Evolutionary conservation across 2,797 vertebrate species (phyloP), one percentile per base, ranked within the genome.

Genomic region (Botia almorhae): DNA sequence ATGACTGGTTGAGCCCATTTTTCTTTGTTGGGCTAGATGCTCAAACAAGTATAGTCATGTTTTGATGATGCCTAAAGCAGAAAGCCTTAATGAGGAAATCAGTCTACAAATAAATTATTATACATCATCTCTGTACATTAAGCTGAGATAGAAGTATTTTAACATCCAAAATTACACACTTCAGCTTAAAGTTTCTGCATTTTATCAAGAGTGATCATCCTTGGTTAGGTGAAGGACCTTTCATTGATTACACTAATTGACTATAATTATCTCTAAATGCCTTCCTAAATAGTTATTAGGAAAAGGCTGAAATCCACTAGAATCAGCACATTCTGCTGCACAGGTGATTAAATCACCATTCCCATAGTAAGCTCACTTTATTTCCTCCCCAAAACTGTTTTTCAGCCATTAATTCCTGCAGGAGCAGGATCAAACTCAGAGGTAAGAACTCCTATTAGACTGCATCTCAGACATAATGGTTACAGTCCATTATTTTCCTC

Each of bases 161-260:
- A 60, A 60, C 21, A 13, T 58, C 2, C 21, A 58, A 58, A 56
- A 56, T 58, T 12, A 61, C 12, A 26, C 58, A 61, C 58, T 61
- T 61, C 12, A 14, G 13, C 23, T 29, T 61, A 61, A 50, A 78
- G n/a, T 23, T 33, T 60, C 5, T 69, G 76, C 3, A 12, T 51
- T 61, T 70, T 33, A 51, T 69, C 53, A 36, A 14, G 23, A 14
- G 21, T 68, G 36, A 77, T n/a, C n/a, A 2, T 48, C 21, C 13
- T 36, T 63, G 39, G 26, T 53, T 61, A 71, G 29, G 5, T 72
- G 19, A 79, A 72, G 10, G 69, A 21, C 29, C 58, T 79, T 43
- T 71, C 36, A 72, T 72, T 72, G 77, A 79, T 64, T n/a, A 43
- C 36, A 53, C 46, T 79, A 72, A 79, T 64, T 72, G 56, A 63